Evolutionary conservation across 1,140 invertebrate genomes (phyloP), one percentile per base, ranked within the genome.

Genomic region (Vanessa atalanta): DNA sequence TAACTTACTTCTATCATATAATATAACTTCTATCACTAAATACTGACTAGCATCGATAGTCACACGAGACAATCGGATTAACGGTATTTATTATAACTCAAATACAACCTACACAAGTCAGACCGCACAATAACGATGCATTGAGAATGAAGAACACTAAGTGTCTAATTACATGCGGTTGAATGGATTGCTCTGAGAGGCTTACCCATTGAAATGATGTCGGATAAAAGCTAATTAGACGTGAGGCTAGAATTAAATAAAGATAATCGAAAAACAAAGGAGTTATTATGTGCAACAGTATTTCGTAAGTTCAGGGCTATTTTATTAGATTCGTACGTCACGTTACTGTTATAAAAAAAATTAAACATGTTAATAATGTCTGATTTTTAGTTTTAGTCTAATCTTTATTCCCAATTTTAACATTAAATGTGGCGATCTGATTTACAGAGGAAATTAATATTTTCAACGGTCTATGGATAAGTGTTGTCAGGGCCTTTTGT

Each of bases 221-320:
- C 81, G 47, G 79, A 85, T 85, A 79, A 80, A 68, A 81, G 65
- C 80, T 88, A 89, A 89, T 88, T 83, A 83, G 77, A 82, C 66
- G 70, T 72, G 55, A 47, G 20, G 14, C 16, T 81, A 72, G 82
- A 79, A 85, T 83, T 78, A 71, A 70, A 66, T 23, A 50, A 72
- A 51, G 55, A 47, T 50, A 47, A 31, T 65, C 26, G 47, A 43
- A 61, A 31, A 76, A 71, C 65, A 57, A 68, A 31, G 37, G 47
- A 65, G 9, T 64, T 2, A n/a, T 64, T 26, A 60, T 26, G 11
- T 60, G 6, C 12, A 26, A 60, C 23, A 14, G 20, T 60, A 60
- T 26, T 15, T 26, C 14, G 26, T 60, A 2, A 9, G 37, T 43
- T 43, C 37, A 43, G 37, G 7, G 3, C 31, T 20, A 20, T 20